These are phyloP conservation scores for Prionace glauca DNA, from an alignment of 2,797 vertebrate species.

Conservation along the genomic window DNA sequence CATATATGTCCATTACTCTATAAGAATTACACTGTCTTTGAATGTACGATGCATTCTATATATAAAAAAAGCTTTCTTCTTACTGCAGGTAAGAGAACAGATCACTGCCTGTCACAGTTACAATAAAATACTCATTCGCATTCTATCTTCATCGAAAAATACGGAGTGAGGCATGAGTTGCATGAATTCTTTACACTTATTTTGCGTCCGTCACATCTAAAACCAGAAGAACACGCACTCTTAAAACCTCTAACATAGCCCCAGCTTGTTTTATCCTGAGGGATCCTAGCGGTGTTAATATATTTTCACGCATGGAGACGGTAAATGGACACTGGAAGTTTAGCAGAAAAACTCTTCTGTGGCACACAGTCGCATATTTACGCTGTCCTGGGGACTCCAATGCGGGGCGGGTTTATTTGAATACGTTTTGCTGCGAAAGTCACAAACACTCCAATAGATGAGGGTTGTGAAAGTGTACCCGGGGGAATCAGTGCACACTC, in stretches of 20 bases:
- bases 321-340: not conserved
- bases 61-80: not conserved
- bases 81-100: not conserved
- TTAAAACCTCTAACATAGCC: not conserved
- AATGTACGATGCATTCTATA: not conserved
- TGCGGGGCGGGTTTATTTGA: not conserved
- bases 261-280: not conserved
- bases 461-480: not conserved
- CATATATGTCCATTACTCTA: not conserved
- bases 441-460: not conserved
- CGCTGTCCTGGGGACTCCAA: not conserved
- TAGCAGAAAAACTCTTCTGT: not conserved
- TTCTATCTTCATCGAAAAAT: constrained; percentile 5
- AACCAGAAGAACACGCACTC: not conserved
- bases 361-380: not conserved
- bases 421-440: not conserved
- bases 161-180: not conserved
- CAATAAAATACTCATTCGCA: not conserved
- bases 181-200: not conserved
- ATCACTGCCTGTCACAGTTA: not conserved
- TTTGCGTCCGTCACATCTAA: not conserved
- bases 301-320: not conserved
- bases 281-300: not conserved
- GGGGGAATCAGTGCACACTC: not conserved
- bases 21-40: not conserved